Base-by-base conservation (phyloP, 2,888 invertebrate genomes). In the Spatulosminthurus flaviceps region DNA sequence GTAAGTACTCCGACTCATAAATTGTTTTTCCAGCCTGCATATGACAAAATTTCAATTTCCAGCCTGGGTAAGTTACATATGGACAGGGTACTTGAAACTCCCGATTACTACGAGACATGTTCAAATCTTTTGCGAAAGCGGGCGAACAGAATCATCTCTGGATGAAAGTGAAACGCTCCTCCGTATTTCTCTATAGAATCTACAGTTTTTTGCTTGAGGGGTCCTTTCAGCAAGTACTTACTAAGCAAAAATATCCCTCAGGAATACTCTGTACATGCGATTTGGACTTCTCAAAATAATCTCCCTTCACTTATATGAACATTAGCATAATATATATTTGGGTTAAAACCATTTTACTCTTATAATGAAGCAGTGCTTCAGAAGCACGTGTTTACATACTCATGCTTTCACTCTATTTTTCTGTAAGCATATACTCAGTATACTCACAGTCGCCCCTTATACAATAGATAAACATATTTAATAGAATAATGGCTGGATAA, bases 31-130 rank as follows among this genome's bases (percentile, higher is more conserved):
- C 51, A 2, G 5, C 16, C 19, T 51, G 2, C 9, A n/a, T n/a
- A 51, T 51, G 51, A 51, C 51, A 51, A 51, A 51, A 51, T 19
- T 51, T 51, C 16, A 51, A 51, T 51, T 51, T 51, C 9, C 9
- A 16, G 51, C 5, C 4, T 34, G 34, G 34, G 51, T 5, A 51
- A 51, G 51, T 51, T 13, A 13, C n/a, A 13, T n/a, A 4, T 51
- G 51, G 5, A 51, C n/a, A 51, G 51, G 51, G 51, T 51, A 51
- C 51, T 51, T 51, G 51, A 51, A 51, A 51, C 51, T 51, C 34
- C 34, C 19, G 16, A 51, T 51, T 51, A n/a, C 51, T 19, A 51
- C 51, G 16, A 51, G 51, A 51, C 51, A n/a, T n/a, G 7, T n/a
- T 11, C 51, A 51, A 51, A 51, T 51, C 51, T 51, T 51, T 51